Evolutionary conservation across 2,797 vertebrate species (phyloP).

Genomic region (Lacerta viridis): DNA sequence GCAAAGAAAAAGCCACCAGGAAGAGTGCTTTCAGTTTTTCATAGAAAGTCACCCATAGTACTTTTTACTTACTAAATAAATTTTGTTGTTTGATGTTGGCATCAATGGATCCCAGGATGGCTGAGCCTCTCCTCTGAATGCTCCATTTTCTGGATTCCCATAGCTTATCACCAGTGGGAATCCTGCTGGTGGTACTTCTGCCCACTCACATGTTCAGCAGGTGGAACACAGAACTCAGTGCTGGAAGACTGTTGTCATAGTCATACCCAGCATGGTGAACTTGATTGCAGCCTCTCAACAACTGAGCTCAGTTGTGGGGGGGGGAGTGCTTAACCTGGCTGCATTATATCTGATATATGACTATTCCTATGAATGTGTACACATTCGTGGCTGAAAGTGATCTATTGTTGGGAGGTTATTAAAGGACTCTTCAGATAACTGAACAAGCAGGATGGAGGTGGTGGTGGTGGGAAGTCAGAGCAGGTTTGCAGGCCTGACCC

Average conservation of each 20-base stretch:
- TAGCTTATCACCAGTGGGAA: no score
- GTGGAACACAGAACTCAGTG: no score
- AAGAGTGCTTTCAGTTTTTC: neutral
- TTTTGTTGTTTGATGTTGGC: neutral
- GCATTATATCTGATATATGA: conserved; percentile 15
- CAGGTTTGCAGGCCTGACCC: neutral
- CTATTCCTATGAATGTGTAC: conserved; percentile 52
- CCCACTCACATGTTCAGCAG: no score
- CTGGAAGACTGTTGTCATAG: no score
- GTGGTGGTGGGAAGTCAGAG: neutral
- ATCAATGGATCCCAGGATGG: no score
- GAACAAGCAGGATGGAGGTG: neutral
- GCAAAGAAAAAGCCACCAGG: conserved; percentile 32
- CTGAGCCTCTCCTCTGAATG: no score
- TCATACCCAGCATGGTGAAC: no score
- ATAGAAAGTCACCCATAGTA: conserved; percentile 22
- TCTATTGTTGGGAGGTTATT: conserved; percentile 53
- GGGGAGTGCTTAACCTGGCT: neutral
- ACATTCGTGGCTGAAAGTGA: conserved; percentile 57
- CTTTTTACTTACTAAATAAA: conserved; percentile 17
- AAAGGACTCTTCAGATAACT: neutral
- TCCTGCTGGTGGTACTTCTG: no score
- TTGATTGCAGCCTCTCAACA: neutral
- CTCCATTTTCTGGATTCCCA: no score
- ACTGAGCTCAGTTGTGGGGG: neutral